phyloP scores from a whole-genome alignment of 2,113 vertebrate genomes.

The Passer domesticus region DNA sequence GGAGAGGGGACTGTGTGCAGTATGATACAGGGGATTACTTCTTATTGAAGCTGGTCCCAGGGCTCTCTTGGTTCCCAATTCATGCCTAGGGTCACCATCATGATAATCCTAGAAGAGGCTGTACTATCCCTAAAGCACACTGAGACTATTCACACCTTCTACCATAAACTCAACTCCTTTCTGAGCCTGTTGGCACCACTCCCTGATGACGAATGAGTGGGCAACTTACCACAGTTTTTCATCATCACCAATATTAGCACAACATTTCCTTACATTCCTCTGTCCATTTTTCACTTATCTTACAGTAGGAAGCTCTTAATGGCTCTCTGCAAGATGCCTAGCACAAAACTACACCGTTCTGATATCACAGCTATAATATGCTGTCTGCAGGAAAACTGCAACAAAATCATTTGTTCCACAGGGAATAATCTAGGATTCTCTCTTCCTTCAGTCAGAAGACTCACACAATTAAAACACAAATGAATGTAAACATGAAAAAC shows the following conservation, averaged over 20 bases:
- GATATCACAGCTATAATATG: fast-evolving
- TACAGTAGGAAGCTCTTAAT: not conserved
- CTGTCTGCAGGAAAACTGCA: not conserved
- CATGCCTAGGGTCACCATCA: not conserved
- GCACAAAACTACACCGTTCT: not conserved
- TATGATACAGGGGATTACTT: not conserved
- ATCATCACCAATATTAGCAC: not conserved
- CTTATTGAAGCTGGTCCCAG: not conserved
- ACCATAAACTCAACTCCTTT: not conserved
- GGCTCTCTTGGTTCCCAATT: not conserved
- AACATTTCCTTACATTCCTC: not conserved
- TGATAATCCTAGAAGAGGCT: not conserved
- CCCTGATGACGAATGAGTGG: not conserved
- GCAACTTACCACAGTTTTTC: not conserved
- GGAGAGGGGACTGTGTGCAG: fast-evolving
- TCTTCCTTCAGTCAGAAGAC: not conserved
- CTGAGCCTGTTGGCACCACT: not conserved
- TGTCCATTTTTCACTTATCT: not conserved
- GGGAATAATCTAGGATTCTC: not conserved
- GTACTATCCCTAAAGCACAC: not conserved
- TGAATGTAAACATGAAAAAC: not conserved
- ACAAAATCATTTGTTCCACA: not conserved
- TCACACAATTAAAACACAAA: not conserved
- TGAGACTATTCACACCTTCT: not conserved
- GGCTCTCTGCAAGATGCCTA: not conserved